These are phyloP conservation scores for Listronotus bonariensis DNA, from an alignment of 1,140 invertebrate genomes.

Conservation along the genomic window DNA sequence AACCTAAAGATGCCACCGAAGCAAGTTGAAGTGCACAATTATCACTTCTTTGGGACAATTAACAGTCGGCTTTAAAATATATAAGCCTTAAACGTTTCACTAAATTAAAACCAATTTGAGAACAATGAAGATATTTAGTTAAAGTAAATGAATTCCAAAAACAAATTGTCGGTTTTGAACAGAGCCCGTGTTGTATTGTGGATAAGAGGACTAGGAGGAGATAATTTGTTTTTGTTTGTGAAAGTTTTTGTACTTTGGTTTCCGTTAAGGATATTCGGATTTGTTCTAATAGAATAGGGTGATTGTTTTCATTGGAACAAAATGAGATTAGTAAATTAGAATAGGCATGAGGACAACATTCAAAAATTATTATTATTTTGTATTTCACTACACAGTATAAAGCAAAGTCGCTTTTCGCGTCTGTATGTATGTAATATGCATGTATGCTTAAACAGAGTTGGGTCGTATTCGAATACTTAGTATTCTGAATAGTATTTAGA, in stretches of 20 bases:
- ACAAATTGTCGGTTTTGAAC: conserved; percentile 34
- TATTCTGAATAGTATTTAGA: too few relatives aligned
- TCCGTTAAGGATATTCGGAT: neutral
- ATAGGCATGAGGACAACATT: too few relatives aligned
- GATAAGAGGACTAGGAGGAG: conserved; percentile 21
- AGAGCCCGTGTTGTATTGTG: conserved; percentile 13
- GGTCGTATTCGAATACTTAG: too few relatives aligned
- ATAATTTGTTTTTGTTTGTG: conserved; percentile 34
- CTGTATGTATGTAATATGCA: too few relatives aligned
- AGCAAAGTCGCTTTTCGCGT: too few relatives aligned
- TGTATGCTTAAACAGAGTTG: too few relatives aligned
- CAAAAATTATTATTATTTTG: too few relatives aligned
- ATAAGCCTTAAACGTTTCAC: conserved; percentile 27
- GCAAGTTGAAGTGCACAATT: conserved; percentile 5
- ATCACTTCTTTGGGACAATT: conserved; percentile 30
- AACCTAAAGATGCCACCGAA: neutral
- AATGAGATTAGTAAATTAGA: too few relatives aligned
- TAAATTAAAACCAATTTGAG: conserved; percentile 35
- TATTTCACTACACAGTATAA: too few relatives aligned
- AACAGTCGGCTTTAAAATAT: conserved; percentile 16
- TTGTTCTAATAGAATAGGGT: too few relatives aligned
- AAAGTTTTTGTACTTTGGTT: conserved; percentile 32
- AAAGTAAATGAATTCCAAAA: conserved; percentile 33
- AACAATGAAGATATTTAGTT: conserved; percentile 35
- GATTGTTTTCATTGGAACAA: too few relatives aligned